Base-by-base conservation (phyloP, 2,797 vertebrate genomes). In the Sebastes hubbsi region DNA sequence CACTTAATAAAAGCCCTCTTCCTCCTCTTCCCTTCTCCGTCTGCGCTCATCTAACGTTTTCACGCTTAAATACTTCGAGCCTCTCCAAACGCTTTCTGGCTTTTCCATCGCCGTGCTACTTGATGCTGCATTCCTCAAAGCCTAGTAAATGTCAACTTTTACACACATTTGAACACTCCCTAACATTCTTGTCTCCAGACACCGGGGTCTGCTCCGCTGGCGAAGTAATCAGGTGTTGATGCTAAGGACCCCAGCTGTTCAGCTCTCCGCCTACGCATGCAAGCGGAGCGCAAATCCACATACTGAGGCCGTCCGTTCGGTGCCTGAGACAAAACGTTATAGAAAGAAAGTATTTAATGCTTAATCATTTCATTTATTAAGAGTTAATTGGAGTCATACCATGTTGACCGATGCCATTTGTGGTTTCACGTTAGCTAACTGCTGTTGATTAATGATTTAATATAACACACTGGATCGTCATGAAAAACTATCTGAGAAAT, bases 81-180 rank as follows among this genome's bases (percentile, higher is more conserved):
- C 74, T 82, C 62, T 82, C 68, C 77, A 78, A 83, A 78, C 30
- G 18, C 10, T 77, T 71, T 82, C 75, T 78, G 80, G 82, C 80
- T 81, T 91, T 88, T 84, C 87, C 87, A 83, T 85, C 8, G 49
- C 74, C 7, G 34, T 42, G 83, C 78, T 91, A 75, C 82, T 88
- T 61, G 77, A 87, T 67, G 83, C 89, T 30, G 71, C 92, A 91
- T 93, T 94, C 92, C 91, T 91, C 84, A 72, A 84, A 88, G 75
- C 63, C 87, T 77, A 88, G 80, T 91, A 88, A 86, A 93, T 74
- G 87, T 90, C 88, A 91, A 83, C 85, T 88, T 90, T 89, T 87
- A 87, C 81, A 90, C 87, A 86, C 86, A 79, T 87, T n/a, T 73
- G 66, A 86, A 84, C 92, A 87, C 92, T 92, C 93, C 93, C 90